Conservation (phyloP, 2,888 invertebrate genomes). For the Drosophila putrida region DNA sequence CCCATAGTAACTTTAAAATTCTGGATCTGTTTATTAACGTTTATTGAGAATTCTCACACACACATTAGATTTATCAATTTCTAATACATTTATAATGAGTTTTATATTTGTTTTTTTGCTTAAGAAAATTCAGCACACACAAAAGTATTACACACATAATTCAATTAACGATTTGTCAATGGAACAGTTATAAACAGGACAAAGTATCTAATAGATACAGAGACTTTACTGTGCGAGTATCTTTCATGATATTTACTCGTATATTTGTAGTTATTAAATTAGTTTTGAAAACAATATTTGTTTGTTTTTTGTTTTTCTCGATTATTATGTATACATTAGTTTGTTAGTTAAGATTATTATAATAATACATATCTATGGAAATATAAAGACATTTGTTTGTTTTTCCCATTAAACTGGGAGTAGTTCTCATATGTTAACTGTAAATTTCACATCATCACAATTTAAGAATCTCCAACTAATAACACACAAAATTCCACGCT, state of each 20-base stretch:
- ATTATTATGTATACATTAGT: constrained; percentile 50
- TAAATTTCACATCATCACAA: constrained; percentile 86
- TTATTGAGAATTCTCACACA: constrained; percentile 60
- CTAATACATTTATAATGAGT: constrained; percentile 59
- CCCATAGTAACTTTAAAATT: not conserved
- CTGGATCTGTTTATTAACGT: constrained; percentile 39
- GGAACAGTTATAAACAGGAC: constrained; percentile 49
- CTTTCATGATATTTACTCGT: constrained; percentile 5
- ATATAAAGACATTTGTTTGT: constrained; percentile 82
- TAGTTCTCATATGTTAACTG: constrained; percentile 85
- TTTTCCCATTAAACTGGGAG: constrained; percentile 85
- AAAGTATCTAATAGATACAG: constrained; percentile 41
- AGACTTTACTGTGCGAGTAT: constrained; percentile 33
- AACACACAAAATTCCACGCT: constrained; percentile 50
- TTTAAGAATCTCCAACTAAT: constrained; percentile 80
- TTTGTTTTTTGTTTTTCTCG: constrained; percentile 2
- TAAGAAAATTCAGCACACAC: constrained; percentile 61
- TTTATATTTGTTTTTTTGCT: not conserved
- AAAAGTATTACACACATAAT: constrained; percentile 50
- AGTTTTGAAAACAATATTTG: constrained; percentile 29
- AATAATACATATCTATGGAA: constrained; percentile 67
- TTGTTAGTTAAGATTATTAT: constrained; percentile 62
- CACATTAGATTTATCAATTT: constrained; percentile 54
- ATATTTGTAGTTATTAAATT: not conserved
- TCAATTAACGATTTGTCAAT: constrained; percentile 31